Conservation (phyloP, 35 echinoderm and acorn worm genomes). For the Holothuria glaberrima region DNA sequence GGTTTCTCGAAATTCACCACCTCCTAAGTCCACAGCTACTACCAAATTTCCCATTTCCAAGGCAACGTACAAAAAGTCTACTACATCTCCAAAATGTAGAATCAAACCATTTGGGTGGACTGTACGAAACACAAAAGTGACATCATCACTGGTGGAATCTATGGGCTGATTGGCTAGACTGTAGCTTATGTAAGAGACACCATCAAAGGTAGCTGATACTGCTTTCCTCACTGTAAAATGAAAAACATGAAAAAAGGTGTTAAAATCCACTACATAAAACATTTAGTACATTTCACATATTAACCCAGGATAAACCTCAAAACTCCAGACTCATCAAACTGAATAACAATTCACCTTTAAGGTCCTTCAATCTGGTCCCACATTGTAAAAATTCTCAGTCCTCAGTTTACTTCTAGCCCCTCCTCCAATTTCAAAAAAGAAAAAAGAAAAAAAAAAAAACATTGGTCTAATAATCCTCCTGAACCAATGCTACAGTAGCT, state of each 20-base stretch:
- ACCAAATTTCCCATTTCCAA: constrained; percentile 69
- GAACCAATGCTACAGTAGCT: no score
- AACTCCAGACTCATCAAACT: no score
- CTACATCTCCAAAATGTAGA: constrained; percentile 62
- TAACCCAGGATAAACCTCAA: no score
- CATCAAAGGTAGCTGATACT: constrained; percentile 77
- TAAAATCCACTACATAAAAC: no score
- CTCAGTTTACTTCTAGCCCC: no score
- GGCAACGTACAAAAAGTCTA: constrained; percentile 78
- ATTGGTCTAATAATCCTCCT: no score
- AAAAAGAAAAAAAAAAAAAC: no score
- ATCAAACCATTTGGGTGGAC: constrained; percentile 75
- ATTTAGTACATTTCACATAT: no score
- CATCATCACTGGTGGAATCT: constrained; percentile 48
- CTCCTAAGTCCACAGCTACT: constrained; percentile 80
- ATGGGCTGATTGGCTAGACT: constrained; percentile 53
- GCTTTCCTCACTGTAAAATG: constrained; percentile 32
- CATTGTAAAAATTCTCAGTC: no score
- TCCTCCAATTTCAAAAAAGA: no score
- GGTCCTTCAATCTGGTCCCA: no score
- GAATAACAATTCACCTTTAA: no score
- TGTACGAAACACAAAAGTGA: constrained; percentile 85
- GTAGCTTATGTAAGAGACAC: constrained; percentile 78
- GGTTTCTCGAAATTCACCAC: constrained; percentile 60
- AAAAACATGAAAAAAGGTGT: neutral